These are phyloP conservation scores for Psittacula derbiana DNA, from an alignment of 2,797 vertebrate species.

Conservation along the genomic window DNA sequence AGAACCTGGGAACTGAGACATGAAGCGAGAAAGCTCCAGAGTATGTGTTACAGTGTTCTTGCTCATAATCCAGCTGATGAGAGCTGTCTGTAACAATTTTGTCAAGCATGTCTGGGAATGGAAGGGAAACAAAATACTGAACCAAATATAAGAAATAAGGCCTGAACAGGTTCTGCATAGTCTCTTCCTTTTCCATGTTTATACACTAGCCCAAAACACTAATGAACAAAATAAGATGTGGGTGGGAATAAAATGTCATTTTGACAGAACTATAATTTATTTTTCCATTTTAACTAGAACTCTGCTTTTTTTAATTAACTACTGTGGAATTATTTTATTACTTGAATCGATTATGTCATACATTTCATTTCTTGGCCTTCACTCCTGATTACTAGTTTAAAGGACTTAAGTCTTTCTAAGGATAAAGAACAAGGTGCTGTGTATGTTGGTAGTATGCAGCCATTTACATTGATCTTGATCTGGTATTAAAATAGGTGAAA, in stretches of 20 bases:
- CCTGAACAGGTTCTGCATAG: neutral
- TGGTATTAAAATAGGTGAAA: neutral
- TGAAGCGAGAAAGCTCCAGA: rapidly evolving
- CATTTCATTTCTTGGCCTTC: neutral
- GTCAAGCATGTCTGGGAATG: neutral
- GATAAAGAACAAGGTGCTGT: neutral
- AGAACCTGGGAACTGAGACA: neutral
- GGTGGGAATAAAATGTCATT: neutral
- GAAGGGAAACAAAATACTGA: neutral
- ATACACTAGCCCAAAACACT: neutral
- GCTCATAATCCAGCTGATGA: neutral
- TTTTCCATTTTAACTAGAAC: neutral
- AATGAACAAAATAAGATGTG: neutral
- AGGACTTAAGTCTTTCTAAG: neutral
- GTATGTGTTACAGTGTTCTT: rapidly evolving
- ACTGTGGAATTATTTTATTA: neutral
- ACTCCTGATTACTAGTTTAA: neutral
- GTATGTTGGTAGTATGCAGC: neutral
- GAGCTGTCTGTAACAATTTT: neutral
- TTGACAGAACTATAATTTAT: neutral
- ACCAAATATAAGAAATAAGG: neutral
- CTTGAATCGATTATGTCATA: neutral
- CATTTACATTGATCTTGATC: neutral
- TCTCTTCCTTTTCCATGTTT: neutral
- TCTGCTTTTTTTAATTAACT: neutral